These are phyloP conservation scores for Sclerurus mexicanus DNA, from an alignment of 2,113 vertebrate species.

Conservation along the genomic window DNA sequence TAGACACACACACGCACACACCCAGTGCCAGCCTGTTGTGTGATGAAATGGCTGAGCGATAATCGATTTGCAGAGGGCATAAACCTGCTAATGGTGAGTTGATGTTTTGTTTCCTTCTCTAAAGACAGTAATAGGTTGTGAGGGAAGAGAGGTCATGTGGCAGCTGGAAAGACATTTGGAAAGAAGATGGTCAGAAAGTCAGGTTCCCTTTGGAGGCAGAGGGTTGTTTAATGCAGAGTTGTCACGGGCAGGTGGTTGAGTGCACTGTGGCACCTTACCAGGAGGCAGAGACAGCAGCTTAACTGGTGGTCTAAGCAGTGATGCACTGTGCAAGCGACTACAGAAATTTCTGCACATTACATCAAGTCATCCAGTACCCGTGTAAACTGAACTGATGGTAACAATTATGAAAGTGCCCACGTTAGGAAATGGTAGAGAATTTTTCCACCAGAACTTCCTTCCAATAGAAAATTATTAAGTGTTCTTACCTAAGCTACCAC, in stretches of 20 bases:
- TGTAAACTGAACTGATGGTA: neutral
- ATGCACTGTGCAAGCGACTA: too few relatives aligned
- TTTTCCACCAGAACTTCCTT: neutral
- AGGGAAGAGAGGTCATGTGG: neutral
- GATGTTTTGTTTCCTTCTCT: neutral
- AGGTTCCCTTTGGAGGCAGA: accelerated
- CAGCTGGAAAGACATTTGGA: neutral
- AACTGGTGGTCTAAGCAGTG: neutral
- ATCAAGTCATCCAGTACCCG: neutral
- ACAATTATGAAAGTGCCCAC: neutral
- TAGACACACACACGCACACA: neutral
- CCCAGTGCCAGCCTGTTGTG: accelerated
- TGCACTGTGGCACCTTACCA: neutral
- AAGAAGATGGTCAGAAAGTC: neutral
- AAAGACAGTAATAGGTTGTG: neutral
- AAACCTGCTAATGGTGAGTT: neutral
- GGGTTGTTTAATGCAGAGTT: accelerated
- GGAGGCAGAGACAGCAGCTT: neutral
- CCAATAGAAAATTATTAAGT: neutral
- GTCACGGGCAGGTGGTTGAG: accelerated
- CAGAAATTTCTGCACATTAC: neutral
- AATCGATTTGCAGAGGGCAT: neutral
- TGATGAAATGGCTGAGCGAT: neutral
- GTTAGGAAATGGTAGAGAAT: neutral
- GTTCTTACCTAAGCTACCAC: neutral